Evolutionary conservation across 2,113 vertebrate species (phyloP).

Genomic region (Rhinoptilus africanus): DNA sequence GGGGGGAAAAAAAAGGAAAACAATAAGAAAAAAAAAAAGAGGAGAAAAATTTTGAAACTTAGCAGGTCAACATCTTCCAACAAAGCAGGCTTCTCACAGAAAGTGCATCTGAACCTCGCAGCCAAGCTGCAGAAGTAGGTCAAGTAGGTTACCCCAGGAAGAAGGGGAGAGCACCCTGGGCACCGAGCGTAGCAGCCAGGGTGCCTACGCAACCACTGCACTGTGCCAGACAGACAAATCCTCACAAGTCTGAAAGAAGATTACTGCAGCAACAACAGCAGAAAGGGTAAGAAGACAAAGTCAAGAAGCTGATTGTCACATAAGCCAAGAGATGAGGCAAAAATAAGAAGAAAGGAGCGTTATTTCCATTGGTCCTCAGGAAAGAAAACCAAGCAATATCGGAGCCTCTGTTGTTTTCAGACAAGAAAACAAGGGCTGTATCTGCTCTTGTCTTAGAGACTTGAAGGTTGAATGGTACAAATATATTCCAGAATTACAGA

Average conservation of each 20-base stretch:
- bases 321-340: not conserved
- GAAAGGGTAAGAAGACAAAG: not conserved
- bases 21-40: no score
- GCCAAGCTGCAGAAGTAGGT: not conserved
- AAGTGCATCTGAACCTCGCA: not conserved
- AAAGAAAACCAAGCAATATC: not conserved
- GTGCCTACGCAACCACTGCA: accelerated
- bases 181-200: not conserved
- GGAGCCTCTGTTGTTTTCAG: not conserved
- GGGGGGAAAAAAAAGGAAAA: not conserved
- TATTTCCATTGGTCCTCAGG: not conserved
- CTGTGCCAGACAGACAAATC: not conserved
- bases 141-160: not conserved
- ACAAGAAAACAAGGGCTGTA: not conserved
- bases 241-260: not conserved
- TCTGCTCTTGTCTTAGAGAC: not conserved
- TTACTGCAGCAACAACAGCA: not conserved
- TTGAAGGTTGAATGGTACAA: not conserved
- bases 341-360: not conserved
- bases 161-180: not conserved
- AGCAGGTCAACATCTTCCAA: not conserved
- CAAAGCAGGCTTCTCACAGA: not conserved
- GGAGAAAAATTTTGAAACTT: not conserved
- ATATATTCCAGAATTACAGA: not conserved
- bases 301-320: not conserved